Percentiles rank a stretch among this genome's conserved stretches.
Evolutionary conservation across 2,888 invertebrate genomes (phyloP).

Genomic region (Cheilosia variabilis): DNA sequence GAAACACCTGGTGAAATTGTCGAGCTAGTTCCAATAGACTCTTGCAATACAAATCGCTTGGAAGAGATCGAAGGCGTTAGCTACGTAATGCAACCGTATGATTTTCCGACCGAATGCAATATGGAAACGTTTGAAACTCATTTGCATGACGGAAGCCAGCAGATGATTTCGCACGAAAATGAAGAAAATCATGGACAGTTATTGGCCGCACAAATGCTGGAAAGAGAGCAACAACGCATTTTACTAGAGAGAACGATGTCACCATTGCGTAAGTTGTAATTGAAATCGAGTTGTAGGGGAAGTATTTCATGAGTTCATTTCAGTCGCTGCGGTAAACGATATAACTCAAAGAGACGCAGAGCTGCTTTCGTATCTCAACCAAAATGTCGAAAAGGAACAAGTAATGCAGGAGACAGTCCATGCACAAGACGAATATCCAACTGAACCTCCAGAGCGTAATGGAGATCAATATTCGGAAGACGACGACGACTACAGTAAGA

Average conservation of each 20-base stretch:
- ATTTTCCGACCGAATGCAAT: constrained; percentile 53
- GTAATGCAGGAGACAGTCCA: constrained; percentile 1
- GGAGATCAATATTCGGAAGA: constrained; percentile 58
- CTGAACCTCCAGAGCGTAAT: background rate
- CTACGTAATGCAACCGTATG: constrained; percentile 62
- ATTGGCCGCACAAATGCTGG: constrained; percentile 49
- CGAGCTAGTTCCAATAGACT: constrained; percentile 65
- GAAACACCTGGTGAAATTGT: constrained; percentile 53
- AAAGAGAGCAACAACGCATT: constrained; percentile 76
- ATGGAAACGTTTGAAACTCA: constrained; percentile 42
- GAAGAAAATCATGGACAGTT: constrained; percentile 36
- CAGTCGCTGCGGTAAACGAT: constrained; percentile 78
- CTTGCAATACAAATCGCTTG: constrained; percentile 24
- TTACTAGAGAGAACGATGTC: constrained; percentile 78
- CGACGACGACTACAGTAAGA: constrained; percentile 75
- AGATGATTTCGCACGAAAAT: constrained; percentile 20
- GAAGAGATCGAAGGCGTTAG: constrained; percentile 20
- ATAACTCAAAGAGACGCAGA: constrained; percentile 77
- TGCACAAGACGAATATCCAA: constrained; percentile 1
- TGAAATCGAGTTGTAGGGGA: background rate
- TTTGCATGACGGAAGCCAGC: constrained; percentile 28
- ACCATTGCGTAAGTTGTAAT: constrained; percentile 76
- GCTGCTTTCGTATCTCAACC: constrained; percentile 76
- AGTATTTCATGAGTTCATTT: background rate
- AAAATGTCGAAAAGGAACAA: constrained; percentile 54